phyloP scores from a whole-genome alignment of 2,888 invertebrate genomes.

The Tetropium fuscum region DNA sequence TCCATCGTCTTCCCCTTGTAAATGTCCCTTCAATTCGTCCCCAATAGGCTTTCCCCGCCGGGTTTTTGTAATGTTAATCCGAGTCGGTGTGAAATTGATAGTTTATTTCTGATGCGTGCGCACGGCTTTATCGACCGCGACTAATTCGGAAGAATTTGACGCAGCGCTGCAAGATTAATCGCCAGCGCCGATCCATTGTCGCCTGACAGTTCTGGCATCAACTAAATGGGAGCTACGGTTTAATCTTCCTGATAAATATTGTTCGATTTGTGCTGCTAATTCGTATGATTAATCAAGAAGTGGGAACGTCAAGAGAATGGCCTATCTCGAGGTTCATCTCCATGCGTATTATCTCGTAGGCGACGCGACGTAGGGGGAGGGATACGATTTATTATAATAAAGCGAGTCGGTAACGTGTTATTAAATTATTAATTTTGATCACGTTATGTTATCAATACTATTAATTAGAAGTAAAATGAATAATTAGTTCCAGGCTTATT shows the following conservation, averaged over 20 bases:
- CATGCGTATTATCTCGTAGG: slow-evolving; percentile 11
- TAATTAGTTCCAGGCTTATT: slow-evolving; percentile 37
- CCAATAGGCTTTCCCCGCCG: slow-evolving; percentile 36
- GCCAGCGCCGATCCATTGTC: slow-evolving; percentile 8
- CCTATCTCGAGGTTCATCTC: slow-evolving; percentile 25
- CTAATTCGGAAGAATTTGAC: slow-evolving; percentile 12
- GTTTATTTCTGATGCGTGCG: slow-evolving; percentile 50
- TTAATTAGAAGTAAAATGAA: slow-evolving; percentile 46
- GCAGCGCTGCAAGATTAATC: slow-evolving; percentile 21
- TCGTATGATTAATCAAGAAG: slow-evolving; percentile 53
- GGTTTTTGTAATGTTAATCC: slow-evolving; percentile 40
- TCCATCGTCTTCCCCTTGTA: slow-evolving; percentile 35
- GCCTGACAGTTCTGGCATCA: slow-evolving; percentile 7
- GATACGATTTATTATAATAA: slow-evolving; percentile 35
- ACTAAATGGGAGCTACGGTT: slow-evolving; percentile 3
- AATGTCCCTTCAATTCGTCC: slow-evolving; percentile 28
- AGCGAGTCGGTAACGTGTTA: slow-evolving; percentile 44
- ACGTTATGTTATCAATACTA: slow-evolving; percentile 46
- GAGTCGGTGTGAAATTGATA: slow-evolving; percentile 56
- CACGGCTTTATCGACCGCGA: slow-evolving; percentile 33
- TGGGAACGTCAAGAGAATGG: slow-evolving; percentile 37
- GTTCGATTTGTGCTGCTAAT: slow-evolving; percentile 52
- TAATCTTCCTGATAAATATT: slow-evolving; percentile 4
- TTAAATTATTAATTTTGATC: slow-evolving; percentile 53
- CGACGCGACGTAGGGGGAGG: slow-evolving; percentile 22